A percentile compares a stretch with the other conserved stretches of the same genome.
Evolutionary conservation across 1,140 invertebrate genomes (phyloP).

Genomic region (Cryptotermes secundus): DNA sequence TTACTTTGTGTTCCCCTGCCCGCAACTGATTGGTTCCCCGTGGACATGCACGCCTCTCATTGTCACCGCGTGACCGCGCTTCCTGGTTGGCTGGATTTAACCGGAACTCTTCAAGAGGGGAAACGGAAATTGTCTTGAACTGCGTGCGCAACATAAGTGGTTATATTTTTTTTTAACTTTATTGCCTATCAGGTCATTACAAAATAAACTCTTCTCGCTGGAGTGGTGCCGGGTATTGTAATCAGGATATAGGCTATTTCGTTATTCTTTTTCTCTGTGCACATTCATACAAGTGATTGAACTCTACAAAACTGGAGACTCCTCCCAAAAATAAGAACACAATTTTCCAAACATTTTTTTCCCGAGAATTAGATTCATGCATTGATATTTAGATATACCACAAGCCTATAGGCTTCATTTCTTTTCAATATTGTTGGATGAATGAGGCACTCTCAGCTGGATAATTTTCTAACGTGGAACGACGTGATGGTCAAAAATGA

Average conservation of each 20-base stretch:
- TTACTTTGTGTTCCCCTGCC: background rate
- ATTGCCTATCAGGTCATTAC: slow-evolving; percentile 3
- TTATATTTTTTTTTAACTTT: background rate
- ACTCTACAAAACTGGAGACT: too few species aligned
- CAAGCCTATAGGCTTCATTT: too few species aligned
- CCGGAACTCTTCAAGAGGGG: background rate
- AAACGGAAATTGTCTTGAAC: slow-evolving; percentile 19
- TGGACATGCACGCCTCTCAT: slow-evolving; percentile 17
- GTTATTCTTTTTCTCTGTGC: background rate
- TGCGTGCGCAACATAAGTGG: slow-evolving; percentile 12
- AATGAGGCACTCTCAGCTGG: too few species aligned
- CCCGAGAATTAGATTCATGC: too few species aligned
- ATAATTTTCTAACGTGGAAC: too few species aligned
- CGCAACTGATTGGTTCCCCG: slow-evolving; percentile 1
- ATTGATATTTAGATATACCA: too few species aligned
- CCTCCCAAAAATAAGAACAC: too few species aligned
- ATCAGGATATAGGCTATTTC: background rate
- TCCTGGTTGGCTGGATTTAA: background rate
- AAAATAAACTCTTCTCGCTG: background rate
- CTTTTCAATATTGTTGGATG: too few species aligned
- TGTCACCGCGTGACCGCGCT: background rate
- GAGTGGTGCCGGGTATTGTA: background rate
- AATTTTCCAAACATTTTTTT: too few species aligned
- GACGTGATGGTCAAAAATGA: too few species aligned
- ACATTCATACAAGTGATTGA: background rate